These are phyloP conservation scores for Gambusia affinis DNA, from an alignment of 2,113 vertebrate genomes.

Conservation along the genomic window DNA sequence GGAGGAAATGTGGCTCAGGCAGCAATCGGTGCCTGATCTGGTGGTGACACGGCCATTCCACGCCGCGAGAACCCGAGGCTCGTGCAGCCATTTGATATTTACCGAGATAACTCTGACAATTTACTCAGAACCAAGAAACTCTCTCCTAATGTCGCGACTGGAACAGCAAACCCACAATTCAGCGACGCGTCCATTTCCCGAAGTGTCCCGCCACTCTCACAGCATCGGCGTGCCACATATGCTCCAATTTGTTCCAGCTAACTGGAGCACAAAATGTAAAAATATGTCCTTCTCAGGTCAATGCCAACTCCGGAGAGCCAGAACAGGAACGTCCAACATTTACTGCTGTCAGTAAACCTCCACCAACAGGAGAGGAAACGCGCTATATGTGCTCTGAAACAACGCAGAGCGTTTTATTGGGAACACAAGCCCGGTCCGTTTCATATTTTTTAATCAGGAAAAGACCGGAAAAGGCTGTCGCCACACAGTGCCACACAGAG, in stretches of 20 bases:
- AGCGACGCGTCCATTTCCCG: slow-evolving; percentile 2
- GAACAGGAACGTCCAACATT: slow-evolving; percentile 14
- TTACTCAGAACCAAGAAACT: neutral
- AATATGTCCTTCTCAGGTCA: slow-evolving; percentile 53
- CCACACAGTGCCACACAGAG: no score
- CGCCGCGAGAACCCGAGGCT: slow-evolving; percentile 49
- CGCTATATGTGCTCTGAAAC: neutral
- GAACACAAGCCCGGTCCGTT: neutral
- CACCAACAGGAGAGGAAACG: neutral
- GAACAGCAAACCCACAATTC: slow-evolving; percentile 8
- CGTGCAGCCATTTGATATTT: neutral
- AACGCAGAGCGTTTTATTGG: neutral
- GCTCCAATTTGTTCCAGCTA: slow-evolving; percentile 57
- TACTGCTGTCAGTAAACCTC: slow-evolving; percentile 3
- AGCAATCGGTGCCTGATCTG: slow-evolving; percentile 42
- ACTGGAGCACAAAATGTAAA: slow-evolving; percentile 58
- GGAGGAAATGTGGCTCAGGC: slow-evolving; percentile 50
- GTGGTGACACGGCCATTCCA: slow-evolving; percentile 38
- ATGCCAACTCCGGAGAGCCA: slow-evolving; percentile 7
- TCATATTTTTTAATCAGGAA: neutral
- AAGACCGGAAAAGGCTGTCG: no score
- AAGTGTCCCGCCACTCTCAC: slow-evolving; percentile 7
- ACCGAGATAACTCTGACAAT: neutral
- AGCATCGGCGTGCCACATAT: neutral
- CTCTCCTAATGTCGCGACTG: neutral